These are phyloP conservation scores for Hemicrepidius hirtus DNA, from an alignment of 2,888 invertebrate species.

Conservation along the genomic window DNA sequence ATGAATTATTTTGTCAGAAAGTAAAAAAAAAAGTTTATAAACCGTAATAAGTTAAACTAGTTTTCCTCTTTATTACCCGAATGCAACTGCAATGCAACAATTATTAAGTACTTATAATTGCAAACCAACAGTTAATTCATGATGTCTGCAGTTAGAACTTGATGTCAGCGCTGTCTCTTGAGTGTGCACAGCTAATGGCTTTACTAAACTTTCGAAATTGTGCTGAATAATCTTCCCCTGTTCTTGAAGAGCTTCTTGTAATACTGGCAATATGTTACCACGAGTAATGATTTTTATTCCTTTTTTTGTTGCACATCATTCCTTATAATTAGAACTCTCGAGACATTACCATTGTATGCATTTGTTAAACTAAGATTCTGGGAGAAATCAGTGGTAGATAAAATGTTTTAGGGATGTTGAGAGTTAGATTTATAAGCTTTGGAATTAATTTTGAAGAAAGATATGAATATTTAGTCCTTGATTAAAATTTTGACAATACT, in stretches of 20 bases:
- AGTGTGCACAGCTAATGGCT: slow-evolving; percentile 45
- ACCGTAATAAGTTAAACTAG: slow-evolving; percentile 12
- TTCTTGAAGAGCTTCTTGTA: slow-evolving; percentile 39
- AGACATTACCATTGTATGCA: no score
- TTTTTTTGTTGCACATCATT: no score
- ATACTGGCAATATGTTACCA: slow-evolving; percentile 35
- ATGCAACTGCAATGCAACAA: slow-evolving; percentile 42
- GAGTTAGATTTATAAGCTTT: no score
- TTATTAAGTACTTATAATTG: slow-evolving; percentile 49
- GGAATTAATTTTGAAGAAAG: no score
- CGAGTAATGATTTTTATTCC: slow-evolving; percentile 15
- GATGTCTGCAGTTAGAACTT: slow-evolving; percentile 47
- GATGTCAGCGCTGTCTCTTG: slow-evolving; percentile 43
- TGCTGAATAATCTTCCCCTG: slow-evolving; percentile 45
- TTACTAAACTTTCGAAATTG: slow-evolving; percentile 48
- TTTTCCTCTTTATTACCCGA: slow-evolving; percentile 35
- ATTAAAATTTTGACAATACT: no score
- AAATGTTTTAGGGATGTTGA: no score
- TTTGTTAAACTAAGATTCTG: no score
- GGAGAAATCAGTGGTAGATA: no score
- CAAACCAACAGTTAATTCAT: slow-evolving; percentile 51
- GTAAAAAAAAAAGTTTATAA: not conserved
- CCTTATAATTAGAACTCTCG: no score
- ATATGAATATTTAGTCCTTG: no score
- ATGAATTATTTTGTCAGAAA: no score